Base-by-base conservation (phyloP, 1,140 invertebrate genomes). In the Drosophila auraria region DNA sequence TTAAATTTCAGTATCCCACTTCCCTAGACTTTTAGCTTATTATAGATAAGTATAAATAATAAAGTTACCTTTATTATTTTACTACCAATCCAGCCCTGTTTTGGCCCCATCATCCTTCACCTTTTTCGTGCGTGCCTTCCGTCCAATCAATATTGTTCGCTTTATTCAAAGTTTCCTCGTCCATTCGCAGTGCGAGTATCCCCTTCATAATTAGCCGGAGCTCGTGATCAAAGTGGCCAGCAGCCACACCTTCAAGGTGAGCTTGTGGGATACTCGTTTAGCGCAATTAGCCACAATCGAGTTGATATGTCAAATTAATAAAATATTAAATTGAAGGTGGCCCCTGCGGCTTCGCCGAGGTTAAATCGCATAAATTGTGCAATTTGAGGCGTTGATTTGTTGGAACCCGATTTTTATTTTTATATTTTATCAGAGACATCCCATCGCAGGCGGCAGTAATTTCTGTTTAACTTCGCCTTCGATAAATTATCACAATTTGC, bases 241-340 rank as follows among this genome's bases (percentile, higher is more conserved):
- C 70, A 36, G 79, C 49, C 71, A 59, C 78, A 76, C 64, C 79
- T 86, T 73, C 63, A 80, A 80, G 64, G 66, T 61, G 64, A 78
- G 61, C 70, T 57, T 62, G 57, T 25, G 50, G 57, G 61, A 51
- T 54, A 49, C 77, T 87, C 90, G 89, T 91, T 92, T 87, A 91
- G 71, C 68, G 82, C 82, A 92, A 92, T 92, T 92, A 92, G 90
- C 78, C 82, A 92, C 82, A 92, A 92, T 91, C 82, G 90, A 89
- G 80, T 87, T 83, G 82, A 87, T 87, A 83, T 87, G 83, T 87
- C 83, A 87, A 87, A 87, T 87, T 87, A 87, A 87, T 87, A 87
- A 87, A 87, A 83, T 82, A 86, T 86, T 81, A 82, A 86, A 81
- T 78, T 75, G 69, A 74, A 75, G 74, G 65, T 78, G 83, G 82